A percentile compares a stretch with the other conserved stretches of the same genome.
Conservation (phyloP, 64 coral and sea anemone genomes). For the Astreopora myriophthalma region DNA sequence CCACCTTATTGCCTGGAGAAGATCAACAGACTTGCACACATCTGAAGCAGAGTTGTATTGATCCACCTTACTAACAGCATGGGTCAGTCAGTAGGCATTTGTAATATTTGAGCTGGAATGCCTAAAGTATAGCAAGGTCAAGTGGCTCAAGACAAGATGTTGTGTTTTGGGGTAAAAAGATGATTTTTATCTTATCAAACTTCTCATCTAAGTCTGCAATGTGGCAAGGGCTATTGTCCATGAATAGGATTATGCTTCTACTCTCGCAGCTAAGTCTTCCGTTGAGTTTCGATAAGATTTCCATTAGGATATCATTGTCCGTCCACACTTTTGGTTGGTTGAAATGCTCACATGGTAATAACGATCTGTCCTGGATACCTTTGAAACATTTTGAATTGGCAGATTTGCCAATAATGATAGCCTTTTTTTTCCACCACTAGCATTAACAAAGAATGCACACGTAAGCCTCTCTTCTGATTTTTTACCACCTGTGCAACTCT, state of each 20-base stretch:
- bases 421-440: constrained; percentile 24
- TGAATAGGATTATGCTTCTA: constrained; percentile 10
- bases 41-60: not conserved
- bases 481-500: constrained; percentile 46
- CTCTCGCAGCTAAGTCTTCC: constrained; percentile 28
- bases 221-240: not conserved
- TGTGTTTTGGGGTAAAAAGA: not conserved
- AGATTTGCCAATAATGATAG: constrained; percentile 62
- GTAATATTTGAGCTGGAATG: not conserved
- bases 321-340: constrained; percentile 44
- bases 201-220: not conserved
- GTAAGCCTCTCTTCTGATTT: constrained; percentile 66
- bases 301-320: constrained; percentile 49
- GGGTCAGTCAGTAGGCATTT: not conserved
- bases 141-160: not conserved
- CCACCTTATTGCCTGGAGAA: constrained; percentile 22
- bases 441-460: constrained; percentile 51
- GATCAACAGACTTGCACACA: constrained; percentile 7
- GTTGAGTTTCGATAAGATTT: constrained; percentile 41
- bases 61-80: not conserved
- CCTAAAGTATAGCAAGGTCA: constrained; percentile 5
- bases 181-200: not conserved
- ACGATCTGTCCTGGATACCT: constrained; percentile 46
- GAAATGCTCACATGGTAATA: constrained; percentile 41
- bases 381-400: constrained; percentile 54